phyloP scores from a whole-genome alignment of 2,888 invertebrate genomes.

The Criorhina ranunculi region DNA sequence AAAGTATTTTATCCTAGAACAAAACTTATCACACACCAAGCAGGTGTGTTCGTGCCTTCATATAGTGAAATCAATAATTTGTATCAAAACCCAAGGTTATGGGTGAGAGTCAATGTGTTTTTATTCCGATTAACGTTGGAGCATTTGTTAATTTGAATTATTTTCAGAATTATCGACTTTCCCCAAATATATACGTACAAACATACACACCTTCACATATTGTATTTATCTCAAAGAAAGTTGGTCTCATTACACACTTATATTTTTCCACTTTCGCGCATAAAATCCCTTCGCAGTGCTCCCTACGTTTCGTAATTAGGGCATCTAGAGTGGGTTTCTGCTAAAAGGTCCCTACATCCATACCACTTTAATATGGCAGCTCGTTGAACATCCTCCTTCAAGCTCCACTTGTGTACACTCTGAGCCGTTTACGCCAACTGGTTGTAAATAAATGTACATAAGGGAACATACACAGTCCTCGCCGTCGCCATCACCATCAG shows the following conservation, averaged over 20 bases:
- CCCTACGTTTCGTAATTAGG: conserved; percentile 47
- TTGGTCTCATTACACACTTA: conserved; percentile 53
- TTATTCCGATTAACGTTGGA: too few relatives aligned
- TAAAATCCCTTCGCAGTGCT: conserved; percentile 10
- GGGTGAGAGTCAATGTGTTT: too few relatives aligned
- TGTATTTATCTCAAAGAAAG: conserved; percentile 39
- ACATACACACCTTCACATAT: conserved; percentile 2
- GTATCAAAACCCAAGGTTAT: too few relatives aligned
- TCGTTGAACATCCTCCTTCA: conserved; percentile 48
- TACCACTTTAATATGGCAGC: conserved; percentile 27
- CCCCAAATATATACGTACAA: not conserved
- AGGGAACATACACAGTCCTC: conserved; percentile 46
- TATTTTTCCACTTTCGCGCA: conserved; percentile 47
- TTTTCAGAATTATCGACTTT: conserved; percentile 4
- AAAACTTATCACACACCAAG: too few relatives aligned
- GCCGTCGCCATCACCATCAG: conserved; percentile 24
- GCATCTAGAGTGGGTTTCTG: conserved; percentile 39
- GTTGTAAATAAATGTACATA: conserved; percentile 59
- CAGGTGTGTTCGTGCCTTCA: too few relatives aligned
- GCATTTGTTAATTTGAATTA: not conserved
- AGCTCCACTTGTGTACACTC: conserved; percentile 52
- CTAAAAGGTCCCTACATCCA: conserved; percentile 28
- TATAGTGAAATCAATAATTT: too few relatives aligned
- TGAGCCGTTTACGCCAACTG: conserved; percentile 64
- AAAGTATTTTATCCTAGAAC: too few relatives aligned